phyloP scores from a whole-genome alignment of 2,888 invertebrate genomes.

The Nycteola revayana region DNA sequence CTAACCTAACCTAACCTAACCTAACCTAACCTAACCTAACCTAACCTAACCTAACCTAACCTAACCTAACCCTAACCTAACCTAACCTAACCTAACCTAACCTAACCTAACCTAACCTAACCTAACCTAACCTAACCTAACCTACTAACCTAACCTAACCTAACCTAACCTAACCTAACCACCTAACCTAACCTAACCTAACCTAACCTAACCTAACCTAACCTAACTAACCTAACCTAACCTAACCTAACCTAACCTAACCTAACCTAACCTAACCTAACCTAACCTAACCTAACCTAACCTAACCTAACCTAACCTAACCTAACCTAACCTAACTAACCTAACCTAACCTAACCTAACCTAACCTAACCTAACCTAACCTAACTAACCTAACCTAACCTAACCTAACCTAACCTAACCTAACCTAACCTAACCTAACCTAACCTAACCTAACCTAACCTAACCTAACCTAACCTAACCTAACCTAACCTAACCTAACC shows the following conservation, averaged over 20 bases:
- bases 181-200: constrained; percentile 15
- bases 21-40: constrained; percentile 20
- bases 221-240: constrained; percentile 15
- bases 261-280: constrained; percentile 19
- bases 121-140: constrained; percentile 20
- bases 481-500: constrained; percentile 6
- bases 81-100: constrained; percentile 20
- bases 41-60: constrained; percentile 20
- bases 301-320: constrained; percentile 23
- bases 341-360: constrained; percentile 17
- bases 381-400: constrained; percentile 10
- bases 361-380: constrained; percentile 19
- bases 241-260: constrained; percentile 14
- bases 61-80: constrained; percentile 20
- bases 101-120: constrained; percentile 20
- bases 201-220: constrained; percentile 20
- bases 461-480: constrained; percentile 8
- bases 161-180: constrained; percentile 15
- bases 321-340: constrained; percentile 21
- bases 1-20: no score
- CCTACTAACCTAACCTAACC: constrained; percentile 16
- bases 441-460: constrained; percentile 6
- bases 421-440: constrained; percentile 8
- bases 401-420: constrained; percentile 10
- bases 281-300: constrained; percentile 23